These are phyloP conservation scores for Calephelis perditalis DNA, from an alignment of 2,888 invertebrate genomes.

Conservation along the genomic window DNA sequence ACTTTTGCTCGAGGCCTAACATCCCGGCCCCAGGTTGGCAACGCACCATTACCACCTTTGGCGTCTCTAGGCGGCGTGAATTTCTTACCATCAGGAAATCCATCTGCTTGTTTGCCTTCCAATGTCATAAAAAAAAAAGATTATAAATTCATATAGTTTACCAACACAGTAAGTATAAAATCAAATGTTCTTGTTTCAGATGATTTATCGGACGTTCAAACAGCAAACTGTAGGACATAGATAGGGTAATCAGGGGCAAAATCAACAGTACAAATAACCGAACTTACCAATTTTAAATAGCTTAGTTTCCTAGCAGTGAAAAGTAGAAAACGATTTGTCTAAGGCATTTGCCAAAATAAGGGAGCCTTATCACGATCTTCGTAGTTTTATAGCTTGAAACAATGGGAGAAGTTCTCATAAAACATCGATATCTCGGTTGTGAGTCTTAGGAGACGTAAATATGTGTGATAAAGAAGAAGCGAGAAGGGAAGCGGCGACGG, in stretches of 20 bases:
- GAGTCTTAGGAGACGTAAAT: constrained; percentile 53
- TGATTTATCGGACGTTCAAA: constrained; percentile 71
- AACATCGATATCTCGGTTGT: constrained; percentile 70
- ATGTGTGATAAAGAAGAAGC: constrained; percentile 58
- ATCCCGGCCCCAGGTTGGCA: no score
- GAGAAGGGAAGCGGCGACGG: constrained; percentile 55
- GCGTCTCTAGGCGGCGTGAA: no score
- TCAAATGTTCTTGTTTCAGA: constrained; percentile 56
- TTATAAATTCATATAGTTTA: no score
- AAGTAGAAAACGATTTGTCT: constrained; percentile 37
- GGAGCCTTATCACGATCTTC: constrained; percentile 48
- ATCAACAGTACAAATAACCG: constrained; percentile 64
- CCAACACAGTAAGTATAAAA: no score
- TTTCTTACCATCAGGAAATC: no score
- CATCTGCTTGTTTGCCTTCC: no score
- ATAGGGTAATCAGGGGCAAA: constrained; percentile 38
- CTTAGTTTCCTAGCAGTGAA: constrained; percentile 36
- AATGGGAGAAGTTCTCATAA: constrained; percentile 69
- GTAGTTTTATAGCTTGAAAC: constrained; percentile 59
- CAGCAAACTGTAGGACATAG: constrained; percentile 47
- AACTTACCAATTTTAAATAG: constrained; percentile 51
- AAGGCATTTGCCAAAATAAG: constrained; percentile 56
- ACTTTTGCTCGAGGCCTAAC: no score
- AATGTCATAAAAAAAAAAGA: no score
- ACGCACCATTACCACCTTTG: no score